A percentile compares a stretch with the other conserved stretches of the same genome.
Conservation (phyloP, 2,113 vertebrate species). For the Petromus typicus region DNA sequence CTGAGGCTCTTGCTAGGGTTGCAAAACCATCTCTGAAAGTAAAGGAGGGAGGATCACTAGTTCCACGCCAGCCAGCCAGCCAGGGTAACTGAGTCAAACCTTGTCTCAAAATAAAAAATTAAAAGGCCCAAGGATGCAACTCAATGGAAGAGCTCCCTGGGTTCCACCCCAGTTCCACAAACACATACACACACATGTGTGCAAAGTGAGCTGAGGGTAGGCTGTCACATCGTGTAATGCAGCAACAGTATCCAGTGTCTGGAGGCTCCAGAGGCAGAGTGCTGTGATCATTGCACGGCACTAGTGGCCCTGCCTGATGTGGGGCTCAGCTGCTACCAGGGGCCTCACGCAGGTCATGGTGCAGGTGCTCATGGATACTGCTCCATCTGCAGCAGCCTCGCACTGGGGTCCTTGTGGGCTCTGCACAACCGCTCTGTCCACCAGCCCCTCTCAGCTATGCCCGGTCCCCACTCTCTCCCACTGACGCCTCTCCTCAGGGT, state of each 20-base stretch:
- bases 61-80: neutral
- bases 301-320: neutral
- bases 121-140: neutral
- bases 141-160: neutral
- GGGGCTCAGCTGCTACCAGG: neutral
- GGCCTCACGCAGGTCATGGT: neutral
- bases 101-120: neutral
- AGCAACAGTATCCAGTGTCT: neutral
- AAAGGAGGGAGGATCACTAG: neutral
- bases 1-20: neutral
- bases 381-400: neutral
- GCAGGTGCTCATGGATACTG: neutral
- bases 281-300: accelerated
- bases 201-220: too few species aligned
- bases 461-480: neutral
- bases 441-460: neutral
- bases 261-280: accelerated
- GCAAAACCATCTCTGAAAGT: neutral
- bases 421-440: neutral
- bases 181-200: neutral
- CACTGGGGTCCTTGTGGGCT: neutral
- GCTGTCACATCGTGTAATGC: neutral
- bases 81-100: neutral
- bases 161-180: neutral
- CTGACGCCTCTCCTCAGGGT: neutral